A percentile compares a stretch with the other conserved stretches of the same genome.
Conservation (phyloP, 2,113 vertebrate genomes). For the Pterocles orientalis region DNA sequence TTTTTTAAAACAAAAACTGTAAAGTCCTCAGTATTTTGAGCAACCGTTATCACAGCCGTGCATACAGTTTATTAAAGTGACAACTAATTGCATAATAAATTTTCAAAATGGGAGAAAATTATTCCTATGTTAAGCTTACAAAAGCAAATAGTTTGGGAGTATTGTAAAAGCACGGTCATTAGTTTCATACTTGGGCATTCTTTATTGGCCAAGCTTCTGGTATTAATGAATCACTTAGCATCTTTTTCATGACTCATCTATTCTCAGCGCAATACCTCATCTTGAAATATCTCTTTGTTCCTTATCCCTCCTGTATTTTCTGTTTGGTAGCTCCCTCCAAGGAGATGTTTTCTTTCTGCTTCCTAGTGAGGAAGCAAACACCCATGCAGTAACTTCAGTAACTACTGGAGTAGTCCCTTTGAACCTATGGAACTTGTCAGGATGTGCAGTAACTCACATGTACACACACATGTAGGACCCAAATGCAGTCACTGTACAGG, state of each 20-base stretch:
- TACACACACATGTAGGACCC: neutral
- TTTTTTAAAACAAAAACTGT: constrained; percentile 76
- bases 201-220: constrained; percentile 25
- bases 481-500: neutral
- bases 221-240: constrained; percentile 61
- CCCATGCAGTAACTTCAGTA: neutral
- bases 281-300: constrained; percentile 59
- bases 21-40: constrained; percentile 73
- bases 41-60: constrained; percentile 54
- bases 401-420: neutral
- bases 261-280: constrained; percentile 42
- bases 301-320: neutral
- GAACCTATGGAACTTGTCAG: neutral
- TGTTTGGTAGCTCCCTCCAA: constrained; percentile 29
- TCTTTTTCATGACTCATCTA: constrained; percentile 64
- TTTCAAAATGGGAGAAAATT: constrained; percentile 70
- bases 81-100: constrained; percentile 71
- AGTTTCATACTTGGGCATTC: constrained; percentile 54
- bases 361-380: neutral
- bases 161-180: constrained; percentile 45
- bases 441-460: neutral
- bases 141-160: constrained; percentile 56
- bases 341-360: constrained; percentile 33
- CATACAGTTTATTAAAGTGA: constrained; percentile 68
- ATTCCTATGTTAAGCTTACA: constrained; percentile 61